Conservation (phyloP, 2,797 vertebrate genomes). For the Ceyx erithaca region DNA sequence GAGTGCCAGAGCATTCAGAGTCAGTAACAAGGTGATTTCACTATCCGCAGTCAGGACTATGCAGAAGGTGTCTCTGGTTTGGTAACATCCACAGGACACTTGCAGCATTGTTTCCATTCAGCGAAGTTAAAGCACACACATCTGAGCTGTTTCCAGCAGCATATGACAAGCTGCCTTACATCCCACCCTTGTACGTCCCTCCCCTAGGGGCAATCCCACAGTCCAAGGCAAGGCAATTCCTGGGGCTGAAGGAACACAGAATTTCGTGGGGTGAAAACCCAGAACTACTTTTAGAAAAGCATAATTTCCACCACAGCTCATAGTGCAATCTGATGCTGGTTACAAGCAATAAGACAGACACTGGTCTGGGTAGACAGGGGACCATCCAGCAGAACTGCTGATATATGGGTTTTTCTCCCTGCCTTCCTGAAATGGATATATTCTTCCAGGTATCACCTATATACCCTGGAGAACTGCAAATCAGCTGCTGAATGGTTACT, state of each 20-base stretch:
- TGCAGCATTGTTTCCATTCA: accelerated
- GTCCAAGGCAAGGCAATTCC: neutral
- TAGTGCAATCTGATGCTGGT: neutral
- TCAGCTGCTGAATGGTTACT: neutral
- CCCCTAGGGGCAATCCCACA: neutral
- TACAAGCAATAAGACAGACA: neutral
- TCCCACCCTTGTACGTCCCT: accelerated
- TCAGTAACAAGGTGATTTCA: neutral
- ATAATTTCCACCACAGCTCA: neutral
- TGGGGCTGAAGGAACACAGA: neutral
- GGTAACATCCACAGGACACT: neutral
- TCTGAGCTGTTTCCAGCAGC: neutral
- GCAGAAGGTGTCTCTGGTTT: neutral
- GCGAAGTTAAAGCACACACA: neutral
- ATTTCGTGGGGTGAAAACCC: neutral
- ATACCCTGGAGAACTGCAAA: neutral
- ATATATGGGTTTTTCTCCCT: neutral
- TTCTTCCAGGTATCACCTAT: neutral
- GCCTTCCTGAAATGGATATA: neutral
- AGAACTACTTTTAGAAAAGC: neutral
- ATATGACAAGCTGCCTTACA: neutral
- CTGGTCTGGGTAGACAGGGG: neutral
- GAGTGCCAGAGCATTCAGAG: neutral
- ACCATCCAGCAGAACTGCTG: conserved; percentile 15
- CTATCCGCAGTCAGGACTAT: neutral